These are phyloP conservation scores for Incurvaria masculella DNA, from an alignment of 2,888 invertebrate genomes.

Conservation along the genomic window DNA sequence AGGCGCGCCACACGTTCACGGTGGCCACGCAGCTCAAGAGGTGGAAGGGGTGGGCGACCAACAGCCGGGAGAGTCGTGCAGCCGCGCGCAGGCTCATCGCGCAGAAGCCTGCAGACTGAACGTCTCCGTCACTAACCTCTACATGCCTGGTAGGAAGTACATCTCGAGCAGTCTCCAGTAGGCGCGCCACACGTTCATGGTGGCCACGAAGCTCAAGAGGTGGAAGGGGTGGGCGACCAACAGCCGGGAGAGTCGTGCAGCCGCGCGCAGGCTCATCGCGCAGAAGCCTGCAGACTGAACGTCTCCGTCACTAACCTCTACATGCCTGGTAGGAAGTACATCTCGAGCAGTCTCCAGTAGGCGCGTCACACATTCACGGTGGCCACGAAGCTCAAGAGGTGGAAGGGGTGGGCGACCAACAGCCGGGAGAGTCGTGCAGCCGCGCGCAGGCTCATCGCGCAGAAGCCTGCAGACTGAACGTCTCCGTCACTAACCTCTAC, in stretches of 20 bases:
- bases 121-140: conserved; percentile 63
- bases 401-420: conserved; percentile 71
- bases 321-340: conserved; percentile 75
- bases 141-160: conserved; percentile 74
- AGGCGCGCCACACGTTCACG: conserved; percentile 85
- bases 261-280: conserved; percentile 67
- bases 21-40: conserved; percentile 76
- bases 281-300: conserved; percentile 70
- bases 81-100: conserved; percentile 65
- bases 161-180: conserved; percentile 79
- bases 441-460: conserved; percentile 69
- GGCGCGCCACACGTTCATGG: conserved; percentile 86
- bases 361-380: conserved; percentile 89
- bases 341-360: conserved; percentile 77
- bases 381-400: conserved; percentile 72
- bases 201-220: conserved; percentile 72
- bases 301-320: conserved; percentile 65
- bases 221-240: conserved; percentile 74
- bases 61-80: conserved; percentile 65
- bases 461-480: conserved; percentile 72
- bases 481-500: conserved; percentile 64
- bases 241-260: conserved; percentile 65
- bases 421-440: conserved; percentile 65
- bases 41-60: conserved; percentile 74
- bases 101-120: conserved; percentile 73